Evolutionary conservation across 1,140 invertebrate species (phyloP), one percentile per base, ranked within the genome.

Genomic region (Cardiocondyla obscurior): DNA sequence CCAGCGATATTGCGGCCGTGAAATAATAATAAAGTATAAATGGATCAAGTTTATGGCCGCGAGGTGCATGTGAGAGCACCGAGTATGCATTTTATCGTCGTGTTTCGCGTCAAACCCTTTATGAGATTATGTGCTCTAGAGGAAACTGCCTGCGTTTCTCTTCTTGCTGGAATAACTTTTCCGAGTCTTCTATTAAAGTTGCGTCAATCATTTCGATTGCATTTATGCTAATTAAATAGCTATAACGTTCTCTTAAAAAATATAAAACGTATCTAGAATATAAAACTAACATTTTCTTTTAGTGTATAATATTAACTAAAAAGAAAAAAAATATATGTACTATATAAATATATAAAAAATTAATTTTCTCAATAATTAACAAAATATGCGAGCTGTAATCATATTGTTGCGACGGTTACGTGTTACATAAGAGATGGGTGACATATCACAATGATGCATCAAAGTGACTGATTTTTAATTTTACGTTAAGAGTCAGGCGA

Each of bases 11-110:
- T 93, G 90, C 92, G 79, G 70, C 85, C 85, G 90, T 93, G 90
- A 94, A 94, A 94, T 94, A 94, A 94, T 94, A 94, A 94, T 94
- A 94, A 94, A 94, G 90, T 92, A 92, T 93, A 94, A 93, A 94
- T 92, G 93, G 93, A 94, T 94, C 93, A 93, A 93, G 91, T 94
- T 94, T 93, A 94, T 89, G 91, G 73, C 83, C 53, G n/a, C n/a
- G 58, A 22, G 28, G 74, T 86, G 87, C 86, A 89, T 87, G 88
- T 77, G 79, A 89, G 90, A 90, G 83, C 70, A 82, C 79, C 83
- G 57, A 81, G 55, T 85, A 81, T 83, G 83, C 85, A 85, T 91
- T 93, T 92, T 92, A 93, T 92, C 90, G 90, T 74, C 81, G 81
- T 70, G 85, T 86, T 83, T 82, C 85, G 67, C 87, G 82, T 85